These are phyloP conservation scores for Hyles vespertilio DNA, from an alignment of 1,140 invertebrate species.

Conservation along the genomic window DNA sequence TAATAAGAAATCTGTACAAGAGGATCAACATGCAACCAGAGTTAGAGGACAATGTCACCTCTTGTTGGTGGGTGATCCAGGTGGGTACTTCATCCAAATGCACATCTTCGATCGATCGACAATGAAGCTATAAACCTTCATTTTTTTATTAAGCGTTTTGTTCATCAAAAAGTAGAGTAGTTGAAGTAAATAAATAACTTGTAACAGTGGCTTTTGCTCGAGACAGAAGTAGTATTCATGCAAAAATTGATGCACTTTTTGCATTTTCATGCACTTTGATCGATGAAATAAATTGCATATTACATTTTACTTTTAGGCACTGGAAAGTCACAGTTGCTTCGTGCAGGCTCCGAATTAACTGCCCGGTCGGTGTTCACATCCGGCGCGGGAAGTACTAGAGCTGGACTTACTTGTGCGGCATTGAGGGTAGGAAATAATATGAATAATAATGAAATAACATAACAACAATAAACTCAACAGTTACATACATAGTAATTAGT, in stretches of 20 bases:
- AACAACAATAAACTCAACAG: too few relatives aligned
- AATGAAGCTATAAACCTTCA: too few relatives aligned
- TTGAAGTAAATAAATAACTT: too few relatives aligned
- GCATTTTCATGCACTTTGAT: too few relatives aligned
- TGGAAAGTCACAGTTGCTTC: conserved; percentile 93
- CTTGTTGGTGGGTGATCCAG: conserved; percentile 93
- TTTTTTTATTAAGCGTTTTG: too few relatives aligned
- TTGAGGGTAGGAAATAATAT: conserved; percentile 67
- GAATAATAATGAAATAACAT: not conserved
- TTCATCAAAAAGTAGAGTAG: too few relatives aligned
- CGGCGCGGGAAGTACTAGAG: conserved; percentile 89
- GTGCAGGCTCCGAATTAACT: conserved; percentile 84
- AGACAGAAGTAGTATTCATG: too few relatives aligned
- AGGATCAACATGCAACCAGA: conserved; percentile 46
- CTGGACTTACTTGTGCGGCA: conserved; percentile 92
- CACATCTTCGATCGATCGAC: too few relatives aligned
- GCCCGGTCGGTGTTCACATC: conserved; percentile 90
- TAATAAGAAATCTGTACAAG: conserved; percentile 27
- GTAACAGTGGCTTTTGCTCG: too few relatives aligned
- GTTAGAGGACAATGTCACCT: conserved; percentile 89
- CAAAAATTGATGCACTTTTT: too few relatives aligned
- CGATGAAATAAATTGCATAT: too few relatives aligned
- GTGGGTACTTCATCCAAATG: conserved; percentile 42
- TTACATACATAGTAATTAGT: too few relatives aligned
- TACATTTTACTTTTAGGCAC: conserved; percentile 77